Percentiles rank a stretch among this genome's conserved stretches.
phyloP scores from a whole-genome alignment of 2,113 vertebrate species.

The Scartelaos histophorus region DNA sequence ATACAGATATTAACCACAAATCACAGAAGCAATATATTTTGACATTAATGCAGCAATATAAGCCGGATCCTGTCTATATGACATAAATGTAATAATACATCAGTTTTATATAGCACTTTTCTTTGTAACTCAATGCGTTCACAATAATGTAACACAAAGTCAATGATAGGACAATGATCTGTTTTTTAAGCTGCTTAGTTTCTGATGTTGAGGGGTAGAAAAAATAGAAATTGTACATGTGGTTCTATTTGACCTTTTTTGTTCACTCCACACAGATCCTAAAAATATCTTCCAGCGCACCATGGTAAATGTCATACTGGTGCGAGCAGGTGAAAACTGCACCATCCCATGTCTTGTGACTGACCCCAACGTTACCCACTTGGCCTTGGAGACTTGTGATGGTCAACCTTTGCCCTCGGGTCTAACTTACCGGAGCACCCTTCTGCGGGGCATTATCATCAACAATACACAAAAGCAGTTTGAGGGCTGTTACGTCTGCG shows the following conservation, averaged over 20 bases:
- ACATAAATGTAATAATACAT: background rate
- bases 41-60: background rate
- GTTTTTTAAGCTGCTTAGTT: too few relatives aligned
- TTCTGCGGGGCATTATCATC: conserved; percentile 70
- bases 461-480: conserved; percentile 57
- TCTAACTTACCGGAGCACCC: conserved; percentile 57
- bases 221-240: background rate
- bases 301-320: conserved; percentile 70
- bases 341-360: conserved; percentile 76
- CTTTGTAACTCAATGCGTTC: too few relatives aligned
- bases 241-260: background rate
- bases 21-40: background rate
- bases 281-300: conserved; percentile 67
- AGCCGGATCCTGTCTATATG: background rate
- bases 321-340: conserved; percentile 65
- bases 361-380: conserved; percentile 62
- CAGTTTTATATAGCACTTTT: too few relatives aligned
- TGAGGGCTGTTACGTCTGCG: conserved; percentile 73
- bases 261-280: conserved; percentile 48
- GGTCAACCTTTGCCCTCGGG: conserved; percentile 55
- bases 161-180: too few relatives aligned
- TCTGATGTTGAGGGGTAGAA: too few relatives aligned
- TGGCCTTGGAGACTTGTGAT: conserved; percentile 67
- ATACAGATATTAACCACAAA: background rate
- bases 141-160: too few relatives aligned